A percentile compares a stretch with the other conserved stretches of the same genome.
These are phyloP conservation scores for Epinephelus cyanopodus DNA, from an alignment of 2,113 vertebrate genomes.

Conservation along the genomic window DNA sequence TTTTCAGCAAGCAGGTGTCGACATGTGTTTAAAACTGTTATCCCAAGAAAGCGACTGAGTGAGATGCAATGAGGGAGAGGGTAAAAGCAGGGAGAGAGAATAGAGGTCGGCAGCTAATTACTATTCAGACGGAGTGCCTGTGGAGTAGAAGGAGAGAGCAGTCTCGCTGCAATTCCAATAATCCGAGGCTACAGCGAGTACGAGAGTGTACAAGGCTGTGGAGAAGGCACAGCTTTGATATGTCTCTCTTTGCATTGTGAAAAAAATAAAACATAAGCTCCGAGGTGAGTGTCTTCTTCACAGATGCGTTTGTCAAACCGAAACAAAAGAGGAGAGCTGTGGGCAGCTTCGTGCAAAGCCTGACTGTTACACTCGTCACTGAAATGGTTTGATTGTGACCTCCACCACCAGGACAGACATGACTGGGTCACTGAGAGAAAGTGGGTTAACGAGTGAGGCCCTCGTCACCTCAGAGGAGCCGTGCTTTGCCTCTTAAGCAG, in stretches of 20 bases:
- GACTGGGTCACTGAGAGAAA: conserved; percentile 49
- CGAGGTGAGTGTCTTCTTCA: conserved; percentile 13
- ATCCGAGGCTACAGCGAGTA: conserved; percentile 31
- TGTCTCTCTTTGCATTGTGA: conserved; percentile 14
- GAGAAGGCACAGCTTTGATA: conserved; percentile 55
- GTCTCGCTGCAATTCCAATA: conserved; percentile 64
- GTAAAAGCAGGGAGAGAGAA: conserved; percentile 34
- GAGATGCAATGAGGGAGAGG: conserved; percentile 31
- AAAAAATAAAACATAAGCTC: not conserved
- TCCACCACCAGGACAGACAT: conserved; percentile 16
- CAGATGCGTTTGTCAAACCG: not conserved
- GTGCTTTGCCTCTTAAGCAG: conserved; percentile 48
- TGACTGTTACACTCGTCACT: not conserved
- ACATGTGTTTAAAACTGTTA: conserved; percentile 29
- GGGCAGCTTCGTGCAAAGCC: conserved; percentile 10
- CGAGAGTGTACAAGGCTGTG: conserved; percentile 22
- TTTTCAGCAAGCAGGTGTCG: conserved; percentile 43
- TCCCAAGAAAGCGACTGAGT: conserved; percentile 25
- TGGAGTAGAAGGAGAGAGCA: conserved; percentile 46
- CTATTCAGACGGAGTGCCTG: conserved; percentile 74
- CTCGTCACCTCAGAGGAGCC: conserved; percentile 19
- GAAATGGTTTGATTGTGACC: conserved; percentile 41
- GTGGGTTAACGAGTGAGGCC: conserved; percentile 39
- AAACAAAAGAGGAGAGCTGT: not conserved
- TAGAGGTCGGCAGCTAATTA: conserved; percentile 68